Evolutionary conservation across 2,797 vertebrate genomes (phyloP).

Genomic region (Scomberomorus guttatus): DNA sequence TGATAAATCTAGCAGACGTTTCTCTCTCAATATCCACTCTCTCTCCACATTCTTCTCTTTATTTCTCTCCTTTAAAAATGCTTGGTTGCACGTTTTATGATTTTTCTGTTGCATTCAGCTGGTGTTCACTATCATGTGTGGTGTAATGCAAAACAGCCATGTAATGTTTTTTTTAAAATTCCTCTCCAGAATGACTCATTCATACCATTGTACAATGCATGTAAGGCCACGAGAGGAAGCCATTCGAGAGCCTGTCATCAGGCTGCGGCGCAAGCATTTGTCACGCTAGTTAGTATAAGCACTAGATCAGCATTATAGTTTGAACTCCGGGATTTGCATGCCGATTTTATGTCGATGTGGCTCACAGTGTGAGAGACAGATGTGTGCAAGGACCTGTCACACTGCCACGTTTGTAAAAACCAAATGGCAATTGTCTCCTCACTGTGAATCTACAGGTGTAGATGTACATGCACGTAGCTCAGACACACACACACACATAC

Average conservation of each 20-base stretch:
- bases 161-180: conserved; percentile 13
- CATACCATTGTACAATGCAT: conserved; percentile 23
- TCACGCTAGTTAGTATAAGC: conserved; percentile 47
- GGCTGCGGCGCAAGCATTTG: conserved; percentile 45
- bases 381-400: conserved; percentile 4
- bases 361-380: conserved; percentile 23
- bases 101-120: conserved; percentile 2
- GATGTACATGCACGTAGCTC: neutral
- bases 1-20: conserved; percentile 47
- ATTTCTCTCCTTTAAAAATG: neutral
- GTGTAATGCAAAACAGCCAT: conserved; percentile 10
- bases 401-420: conserved; percentile 2
- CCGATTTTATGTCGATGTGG: conserved; percentile 14
- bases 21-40: neutral
- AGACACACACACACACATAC: conserved; percentile 11
- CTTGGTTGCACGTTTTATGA: neutral
- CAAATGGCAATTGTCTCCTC: conserved; percentile 3
- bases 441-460: neutral
- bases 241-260: conserved; percentile 44
- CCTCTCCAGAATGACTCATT: conserved; percentile 34
- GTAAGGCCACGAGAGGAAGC: conserved; percentile 41
- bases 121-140: conserved; percentile 8
- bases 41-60: neutral
- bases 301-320: conserved; percentile 41
- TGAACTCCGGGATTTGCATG: conserved; percentile 49